Evolutionary conservation across 2,888 invertebrate species (phyloP).

Genomic region (Druceiella hillmani): DNA sequence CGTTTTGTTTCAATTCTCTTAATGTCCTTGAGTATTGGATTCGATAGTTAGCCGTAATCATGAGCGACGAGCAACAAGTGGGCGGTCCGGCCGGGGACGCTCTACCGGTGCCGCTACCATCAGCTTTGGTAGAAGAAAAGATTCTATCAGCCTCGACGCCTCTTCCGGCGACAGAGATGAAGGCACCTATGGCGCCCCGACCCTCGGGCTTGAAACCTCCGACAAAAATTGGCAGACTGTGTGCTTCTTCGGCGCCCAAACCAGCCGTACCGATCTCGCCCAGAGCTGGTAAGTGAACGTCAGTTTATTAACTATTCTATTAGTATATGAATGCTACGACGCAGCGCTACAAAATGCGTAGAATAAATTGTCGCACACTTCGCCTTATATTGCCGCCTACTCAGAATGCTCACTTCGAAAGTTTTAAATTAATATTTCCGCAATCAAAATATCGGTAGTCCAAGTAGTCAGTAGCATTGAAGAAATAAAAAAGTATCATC

Average conservation of each 20-base stretch:
- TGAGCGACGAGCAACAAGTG: constrained; percentile 41
- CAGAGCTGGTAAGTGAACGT: constrained; percentile 49
- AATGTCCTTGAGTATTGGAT: constrained; percentile 25
- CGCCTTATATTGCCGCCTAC: too few relatives aligned
- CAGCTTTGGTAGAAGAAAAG: constrained; percentile 19
- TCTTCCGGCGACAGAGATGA: constrained; percentile 12
- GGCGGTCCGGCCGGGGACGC: constrained; percentile 28
- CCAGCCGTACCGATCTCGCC: constrained; percentile 61
- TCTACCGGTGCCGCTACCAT: constrained; percentile 28
- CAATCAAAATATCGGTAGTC: too few relatives aligned
- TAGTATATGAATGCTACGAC: too few relatives aligned
- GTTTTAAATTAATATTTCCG: too few relatives aligned
- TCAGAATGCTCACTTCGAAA: too few relatives aligned
- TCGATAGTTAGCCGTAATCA: constrained; percentile 32
- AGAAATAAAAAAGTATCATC: too few relatives aligned
- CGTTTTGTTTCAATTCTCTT: too few relatives aligned
- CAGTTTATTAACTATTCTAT: too few relatives aligned
- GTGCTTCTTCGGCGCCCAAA: constrained; percentile 58
- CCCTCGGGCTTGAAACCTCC: constrained; percentile 60
- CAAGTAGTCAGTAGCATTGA: too few relatives aligned
- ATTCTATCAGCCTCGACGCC: constrained; percentile 12
- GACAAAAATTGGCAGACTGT: constrained; percentile 62
- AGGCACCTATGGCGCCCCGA: constrained; percentile 39
- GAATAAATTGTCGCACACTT: too few relatives aligned
- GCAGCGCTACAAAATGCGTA: too few relatives aligned